These are phyloP conservation scores for Puffinus mauretanicus DNA, from an alignment of 2,113 vertebrate genomes.

Conservation along the genomic window DNA sequence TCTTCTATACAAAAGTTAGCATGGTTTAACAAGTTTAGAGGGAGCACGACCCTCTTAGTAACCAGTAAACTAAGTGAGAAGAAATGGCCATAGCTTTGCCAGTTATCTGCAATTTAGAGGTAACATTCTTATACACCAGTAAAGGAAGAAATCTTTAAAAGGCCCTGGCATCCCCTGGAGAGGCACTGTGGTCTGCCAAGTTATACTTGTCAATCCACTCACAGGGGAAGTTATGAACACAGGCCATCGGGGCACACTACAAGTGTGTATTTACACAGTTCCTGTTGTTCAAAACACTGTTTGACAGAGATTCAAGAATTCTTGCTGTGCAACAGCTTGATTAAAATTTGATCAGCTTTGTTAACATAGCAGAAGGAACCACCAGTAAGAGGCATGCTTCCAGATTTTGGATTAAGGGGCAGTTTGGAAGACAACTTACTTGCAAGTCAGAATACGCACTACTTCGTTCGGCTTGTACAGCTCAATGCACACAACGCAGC, in stretches of 20 bases:
- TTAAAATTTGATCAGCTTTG: background rate
- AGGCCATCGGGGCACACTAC: background rate
- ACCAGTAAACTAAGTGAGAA: background rate
- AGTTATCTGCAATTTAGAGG: background rate
- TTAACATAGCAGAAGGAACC: background rate
- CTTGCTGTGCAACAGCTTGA: background rate
- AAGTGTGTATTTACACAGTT: background rate
- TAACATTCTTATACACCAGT: background rate
- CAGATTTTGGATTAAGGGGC: background rate
- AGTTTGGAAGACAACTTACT: conserved; percentile 74
- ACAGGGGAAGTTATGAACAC: background rate
- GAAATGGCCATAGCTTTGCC: background rate
- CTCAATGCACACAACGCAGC: conserved; percentile 92
- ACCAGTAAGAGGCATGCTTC: background rate
- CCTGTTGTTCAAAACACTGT: background rate
- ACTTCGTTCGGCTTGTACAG: conserved; percentile 85
- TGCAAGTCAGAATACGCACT: conserved; percentile 90
- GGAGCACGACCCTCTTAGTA: background rate
- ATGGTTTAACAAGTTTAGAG: background rate
- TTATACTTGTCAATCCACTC: background rate
- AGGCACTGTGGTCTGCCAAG: background rate
- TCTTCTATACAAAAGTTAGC: background rate
- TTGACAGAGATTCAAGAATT: background rate
- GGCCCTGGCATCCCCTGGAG: background rate
- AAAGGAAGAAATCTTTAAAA: background rate